phyloP scores from a whole-genome alignment of 2,888 invertebrate genomes.

The Hypselothyrea guttata region DNA sequence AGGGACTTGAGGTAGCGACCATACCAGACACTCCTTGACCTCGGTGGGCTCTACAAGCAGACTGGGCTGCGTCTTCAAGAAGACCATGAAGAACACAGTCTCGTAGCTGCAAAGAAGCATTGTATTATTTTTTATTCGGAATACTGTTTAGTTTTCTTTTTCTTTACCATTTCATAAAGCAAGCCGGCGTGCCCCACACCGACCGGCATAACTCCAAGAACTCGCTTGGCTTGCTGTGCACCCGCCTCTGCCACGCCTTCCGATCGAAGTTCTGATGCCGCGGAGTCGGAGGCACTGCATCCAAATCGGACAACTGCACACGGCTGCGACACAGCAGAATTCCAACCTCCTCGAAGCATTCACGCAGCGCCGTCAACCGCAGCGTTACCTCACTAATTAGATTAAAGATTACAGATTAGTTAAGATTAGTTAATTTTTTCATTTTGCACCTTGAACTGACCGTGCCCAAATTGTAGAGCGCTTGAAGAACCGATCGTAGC shows the following conservation, averaged over 20 bases:
- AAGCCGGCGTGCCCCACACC: slow-evolving; percentile 89
- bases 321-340: slow-evolving; percentile 86
- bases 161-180: slow-evolving; percentile 82
- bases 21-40: slow-evolving; percentile 54
- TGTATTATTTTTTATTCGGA: not conserved
- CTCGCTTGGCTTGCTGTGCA: slow-evolving; percentile 72
- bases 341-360: slow-evolving; percentile 96
- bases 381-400: slow-evolving; percentile 86
- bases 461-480: slow-evolving; percentile 65
- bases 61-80: slow-evolving; percentile 44
- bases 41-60: slow-evolving; percentile 55
- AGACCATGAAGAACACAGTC: slow-evolving; percentile 58
- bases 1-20: too few relatives aligned
- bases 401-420: too few relatives aligned
- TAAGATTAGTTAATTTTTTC: too few relatives aligned
- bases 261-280: slow-evolving; percentile 80
- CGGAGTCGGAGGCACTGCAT: slow-evolving; percentile 46
- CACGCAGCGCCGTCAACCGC: slow-evolving; percentile 92
- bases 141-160: not conserved
- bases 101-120: slow-evolving; percentile 35
- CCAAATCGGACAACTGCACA: slow-evolving; percentile 81
- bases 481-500: slow-evolving; percentile 78
- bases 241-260: slow-evolving; percentile 85
- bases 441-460: slow-evolving; percentile 56
- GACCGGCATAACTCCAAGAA: slow-evolving; percentile 89